A percentile compares a stretch with the other conserved stretches of the same genome.
phyloP scores from a whole-genome alignment of 2,113 vertebrate genomes.

The Eretmochelys imbricata region DNA sequence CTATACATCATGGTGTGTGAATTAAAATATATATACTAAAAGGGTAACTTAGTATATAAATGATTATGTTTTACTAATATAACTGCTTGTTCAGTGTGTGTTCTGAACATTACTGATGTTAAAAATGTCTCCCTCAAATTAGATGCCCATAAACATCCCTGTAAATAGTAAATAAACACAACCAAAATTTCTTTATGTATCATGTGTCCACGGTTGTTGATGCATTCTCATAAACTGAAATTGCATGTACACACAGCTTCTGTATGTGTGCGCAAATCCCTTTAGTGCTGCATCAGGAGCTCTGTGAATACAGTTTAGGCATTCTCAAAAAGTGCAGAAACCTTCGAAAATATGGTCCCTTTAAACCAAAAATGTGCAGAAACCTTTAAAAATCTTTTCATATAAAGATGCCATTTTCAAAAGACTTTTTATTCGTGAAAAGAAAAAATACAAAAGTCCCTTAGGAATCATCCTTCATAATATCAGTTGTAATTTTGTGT shows the following conservation, averaged over 20 bases:
- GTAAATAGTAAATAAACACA: neutral
- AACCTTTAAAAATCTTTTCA: neutral
- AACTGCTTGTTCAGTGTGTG: neutral
- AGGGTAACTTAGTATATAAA: neutral
- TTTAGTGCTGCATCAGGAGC: constrained; percentile 19
- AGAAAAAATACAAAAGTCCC: neutral
- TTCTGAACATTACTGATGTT: neutral
- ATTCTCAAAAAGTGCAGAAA: neutral
- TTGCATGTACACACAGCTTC: neutral
- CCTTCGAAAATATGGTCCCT: neutral
- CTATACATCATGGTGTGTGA: neutral
- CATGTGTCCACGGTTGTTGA: constrained; percentile 24
- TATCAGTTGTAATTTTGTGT: neutral
- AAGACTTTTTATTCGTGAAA: neutral
- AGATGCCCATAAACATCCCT: constrained; percentile 2
- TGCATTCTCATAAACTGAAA: constrained; percentile 4
- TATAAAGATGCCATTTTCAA: neutral
- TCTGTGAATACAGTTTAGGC: neutral
- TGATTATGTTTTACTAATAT: neutral
- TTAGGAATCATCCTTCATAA: neutral
- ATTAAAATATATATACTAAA: neutral
- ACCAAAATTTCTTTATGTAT: neutral
- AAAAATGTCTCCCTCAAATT: neutral
- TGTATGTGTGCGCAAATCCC: constrained; percentile 11
- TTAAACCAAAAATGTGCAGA: neutral